Percentiles rank a stretch among this genome's conserved stretches.
phyloP scores from a whole-genome alignment of 2,113 vertebrate species.

The Setophaga kirtlandii region DNA sequence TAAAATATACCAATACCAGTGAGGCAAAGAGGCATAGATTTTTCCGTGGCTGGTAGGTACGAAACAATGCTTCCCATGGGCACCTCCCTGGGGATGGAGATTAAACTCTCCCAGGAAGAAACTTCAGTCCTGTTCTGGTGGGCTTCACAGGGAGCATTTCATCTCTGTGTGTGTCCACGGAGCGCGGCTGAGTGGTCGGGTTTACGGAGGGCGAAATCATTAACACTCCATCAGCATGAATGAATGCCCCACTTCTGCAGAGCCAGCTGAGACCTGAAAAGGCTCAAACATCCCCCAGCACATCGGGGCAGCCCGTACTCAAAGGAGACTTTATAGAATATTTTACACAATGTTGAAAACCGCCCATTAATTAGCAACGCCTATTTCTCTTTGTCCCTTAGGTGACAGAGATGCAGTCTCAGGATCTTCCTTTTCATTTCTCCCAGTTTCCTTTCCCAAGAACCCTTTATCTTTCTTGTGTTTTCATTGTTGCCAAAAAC shows the following conservation, averaged over 20 bases:
- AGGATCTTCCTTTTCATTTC: background rate
- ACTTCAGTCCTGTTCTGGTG: background rate
- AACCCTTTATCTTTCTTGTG: background rate
- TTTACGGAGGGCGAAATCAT: conserved; percentile 43
- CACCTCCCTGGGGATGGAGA: background rate
- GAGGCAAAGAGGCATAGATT: background rate
- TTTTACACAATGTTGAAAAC: background rate
- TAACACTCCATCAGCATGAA: background rate
- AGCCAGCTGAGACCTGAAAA: conserved; percentile 31
- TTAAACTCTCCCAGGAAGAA: conserved; percentile 17
- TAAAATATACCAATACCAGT: background rate
- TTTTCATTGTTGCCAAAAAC: background rate
- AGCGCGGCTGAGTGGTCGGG: fast-evolving
- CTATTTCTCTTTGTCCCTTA: background rate
- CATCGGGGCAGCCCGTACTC: conserved; percentile 10
- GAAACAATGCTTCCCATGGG: background rate
- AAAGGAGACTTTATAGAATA: background rate
- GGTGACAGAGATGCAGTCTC: background rate
- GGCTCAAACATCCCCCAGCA: background rate
- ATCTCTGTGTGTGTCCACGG: background rate
- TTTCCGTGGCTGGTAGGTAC: fast-evolving
- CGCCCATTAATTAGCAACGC: background rate
- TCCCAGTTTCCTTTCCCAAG: background rate
- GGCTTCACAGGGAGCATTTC: background rate
- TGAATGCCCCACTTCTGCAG: conserved; percentile 24